Evolutionary conservation across 2,113 vertebrate genomes (phyloP), one percentile per base, ranked within the genome.

Genomic region (Carassius auratus): DNA sequence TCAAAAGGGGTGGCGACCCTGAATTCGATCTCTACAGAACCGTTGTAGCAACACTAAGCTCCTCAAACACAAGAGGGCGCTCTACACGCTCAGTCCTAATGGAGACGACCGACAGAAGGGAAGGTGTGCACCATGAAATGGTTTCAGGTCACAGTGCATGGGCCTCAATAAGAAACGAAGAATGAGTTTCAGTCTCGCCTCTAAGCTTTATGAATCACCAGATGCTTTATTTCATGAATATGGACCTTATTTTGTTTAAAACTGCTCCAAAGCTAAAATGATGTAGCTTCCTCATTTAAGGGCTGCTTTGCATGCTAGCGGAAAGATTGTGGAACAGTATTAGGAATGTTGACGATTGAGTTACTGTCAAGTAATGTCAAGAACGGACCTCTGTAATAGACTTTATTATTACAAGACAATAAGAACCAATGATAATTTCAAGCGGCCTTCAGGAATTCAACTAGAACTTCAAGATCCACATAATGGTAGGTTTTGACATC

Each of bases 201-300:
- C 75, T 89, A 86, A 93, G 93, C 94, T 94, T 95, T 92, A 93
- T 88, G 86, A 19, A 84, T 91, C 92, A 91, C 91, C 91, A 87
- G 91, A 92, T 90, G 91, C 92, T 92, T 93, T 91, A 90, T 82
- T 90, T 87, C 85, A 62, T 61, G 26, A 81, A 62, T 15, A 55
- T 57, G 77, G 82, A 85, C 77, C 52, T 86, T 6, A 23, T 61
- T 26, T 76, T 38, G 23, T n/a, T 7, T 78, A 3, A 23, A 8
- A 86, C 8, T 26, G 19, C 62, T 91, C 90, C 86, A 76, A 80
- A 85, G 83, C 82, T 64, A 78, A 79, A 73, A 69, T 8, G 21
- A 62, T 77, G 79, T 76, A 87, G 86, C 84, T 62, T 59, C 33
- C 17, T 14, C 10, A 30, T 19, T 62, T 15, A 15, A 13, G 77